A percentile compares a stretch with the other conserved stretches of the same genome.
These are phyloP conservation scores for Melanocharis versteri DNA, from an alignment of 2,113 vertebrate genomes.

Conservation along the genomic window DNA sequence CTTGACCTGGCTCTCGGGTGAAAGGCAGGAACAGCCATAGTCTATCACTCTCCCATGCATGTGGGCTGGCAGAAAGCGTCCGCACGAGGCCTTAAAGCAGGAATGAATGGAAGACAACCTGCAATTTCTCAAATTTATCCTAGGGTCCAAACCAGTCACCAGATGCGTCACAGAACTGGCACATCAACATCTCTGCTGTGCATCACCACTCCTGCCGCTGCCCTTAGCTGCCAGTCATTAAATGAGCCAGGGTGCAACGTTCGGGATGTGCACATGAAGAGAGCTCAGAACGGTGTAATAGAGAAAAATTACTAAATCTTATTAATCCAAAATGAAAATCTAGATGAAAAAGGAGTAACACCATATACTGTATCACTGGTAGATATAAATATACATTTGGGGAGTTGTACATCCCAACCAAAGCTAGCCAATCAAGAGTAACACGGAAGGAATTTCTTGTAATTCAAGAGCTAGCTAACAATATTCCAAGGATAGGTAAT, in stretches of 20 bases:
- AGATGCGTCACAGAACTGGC: background rate
- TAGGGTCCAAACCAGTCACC: background rate
- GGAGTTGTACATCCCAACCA: background rate
- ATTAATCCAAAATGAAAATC: background rate
- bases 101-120: background rate
- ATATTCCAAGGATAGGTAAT: background rate
- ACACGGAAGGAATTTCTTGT: background rate
- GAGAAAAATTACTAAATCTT: background rate
- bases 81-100: background rate
- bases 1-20: background rate
- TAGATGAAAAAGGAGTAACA: background rate
- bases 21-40: background rate
- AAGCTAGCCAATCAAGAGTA: background rate
- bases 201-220: background rate
- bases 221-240: background rate
- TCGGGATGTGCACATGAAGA: background rate
- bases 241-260: background rate
- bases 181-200: background rate
- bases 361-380: background rate
- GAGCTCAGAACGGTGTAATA: background rate
- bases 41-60: fast-evolving
- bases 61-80: background rate
- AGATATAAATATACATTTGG: background rate
- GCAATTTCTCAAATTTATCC: background rate
- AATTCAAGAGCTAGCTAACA: background rate